Percentiles rank a stretch among this genome's conserved stretches.
These are phyloP conservation scores for Centropristis striata DNA, from an alignment of 2,113 vertebrate species.

Conservation along the genomic window DNA sequence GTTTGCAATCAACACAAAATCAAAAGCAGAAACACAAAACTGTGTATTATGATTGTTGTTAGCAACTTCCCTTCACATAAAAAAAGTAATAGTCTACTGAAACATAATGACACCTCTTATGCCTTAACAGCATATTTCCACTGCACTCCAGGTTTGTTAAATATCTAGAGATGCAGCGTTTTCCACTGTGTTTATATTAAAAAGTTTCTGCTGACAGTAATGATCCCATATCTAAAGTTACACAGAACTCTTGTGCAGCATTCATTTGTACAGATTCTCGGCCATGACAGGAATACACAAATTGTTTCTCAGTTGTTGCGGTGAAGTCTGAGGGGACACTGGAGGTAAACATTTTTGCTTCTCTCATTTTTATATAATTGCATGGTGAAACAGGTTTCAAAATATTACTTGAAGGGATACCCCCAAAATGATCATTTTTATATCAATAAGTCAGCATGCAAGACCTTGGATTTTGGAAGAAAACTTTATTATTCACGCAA, in stretches of 20 bases:
- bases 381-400: conserved; percentile 11
- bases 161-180: background rate
- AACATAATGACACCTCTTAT: background rate
- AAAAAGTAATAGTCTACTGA: background rate
- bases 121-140: background rate
- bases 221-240: background rate
- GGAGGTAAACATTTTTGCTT: background rate
- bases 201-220: background rate
- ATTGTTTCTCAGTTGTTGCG: conserved; percentile 1
- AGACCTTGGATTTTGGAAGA: too few species aligned
- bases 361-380: conserved; percentile 3
- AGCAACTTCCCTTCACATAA: background rate
- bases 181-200: background rate
- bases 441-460: too few species aligned
- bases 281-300: background rate
- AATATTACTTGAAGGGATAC: conserved; percentile 10
- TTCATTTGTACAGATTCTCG: background rate
- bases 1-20: background rate
- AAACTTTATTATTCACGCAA: too few species aligned
- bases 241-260: background rate
- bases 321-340: background rate
- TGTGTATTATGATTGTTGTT: background rate
- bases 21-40: background rate
- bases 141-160: background rate
- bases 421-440: conserved; percentile 10